Conservation (phyloP, 2,113 vertebrate genomes). For the Anoplopoma fimbria region DNA sequence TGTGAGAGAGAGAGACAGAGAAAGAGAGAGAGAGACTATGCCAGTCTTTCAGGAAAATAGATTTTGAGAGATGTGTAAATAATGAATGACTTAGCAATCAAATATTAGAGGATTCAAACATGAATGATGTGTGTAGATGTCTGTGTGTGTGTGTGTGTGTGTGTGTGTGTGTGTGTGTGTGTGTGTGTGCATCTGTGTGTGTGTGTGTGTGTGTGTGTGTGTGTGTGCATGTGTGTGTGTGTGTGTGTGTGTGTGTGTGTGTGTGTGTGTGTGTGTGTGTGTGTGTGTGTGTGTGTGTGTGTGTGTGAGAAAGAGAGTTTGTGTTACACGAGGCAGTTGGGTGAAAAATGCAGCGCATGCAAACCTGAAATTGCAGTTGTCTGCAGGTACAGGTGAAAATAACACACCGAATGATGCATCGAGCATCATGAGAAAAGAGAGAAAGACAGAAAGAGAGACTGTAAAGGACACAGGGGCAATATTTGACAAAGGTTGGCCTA, state of each 20-base stretch:
- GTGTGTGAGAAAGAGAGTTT: neutral
- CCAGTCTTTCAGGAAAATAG: slow-evolving; percentile 27
- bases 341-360: slow-evolving; percentile 50
- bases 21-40: neutral
- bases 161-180: slow-evolving; percentile 12
- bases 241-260: slow-evolving; percentile 10
- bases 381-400: slow-evolving; percentile 58
- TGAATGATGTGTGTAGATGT: slow-evolving; percentile 23
- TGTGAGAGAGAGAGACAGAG: slow-evolving; percentile 4
- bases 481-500: neutral
- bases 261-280: neutral
- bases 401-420: slow-evolving; percentile 25
- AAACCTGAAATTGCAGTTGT: slow-evolving; percentile 65
- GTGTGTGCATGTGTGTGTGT: neutral
- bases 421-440: neutral
- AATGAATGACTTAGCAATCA: slow-evolving; percentile 53
- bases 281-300: neutral
- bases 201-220: neutral
- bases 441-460: neutral
- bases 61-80: slow-evolving; percentile 41
- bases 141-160: neutral
- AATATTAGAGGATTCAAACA: slow-evolving; percentile 46
- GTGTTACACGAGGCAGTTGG: slow-evolving; percentile 26
- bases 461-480: neutral
- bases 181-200: neutral